A percentile compares a stretch with the other conserved stretches of the same genome.
These are phyloP conservation scores for Drosophila nigricruria DNA, from an alignment of 2,888 invertebrate genomes.

Conservation along the genomic window DNA sequence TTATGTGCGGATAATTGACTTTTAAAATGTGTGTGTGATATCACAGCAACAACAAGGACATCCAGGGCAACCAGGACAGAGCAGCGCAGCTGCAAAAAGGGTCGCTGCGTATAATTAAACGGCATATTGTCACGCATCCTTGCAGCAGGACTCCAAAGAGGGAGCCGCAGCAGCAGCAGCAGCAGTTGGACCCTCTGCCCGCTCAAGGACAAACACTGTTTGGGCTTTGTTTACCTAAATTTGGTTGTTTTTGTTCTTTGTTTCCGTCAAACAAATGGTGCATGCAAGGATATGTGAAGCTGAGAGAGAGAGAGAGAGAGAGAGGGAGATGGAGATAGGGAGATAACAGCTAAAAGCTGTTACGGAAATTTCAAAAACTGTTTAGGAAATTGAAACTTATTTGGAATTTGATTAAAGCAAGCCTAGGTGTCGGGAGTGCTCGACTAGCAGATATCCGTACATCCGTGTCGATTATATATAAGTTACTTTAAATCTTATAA, in stretches of 20 bases:
- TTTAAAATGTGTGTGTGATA: slow-evolving; percentile 80
- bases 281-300: slow-evolving; percentile 20
- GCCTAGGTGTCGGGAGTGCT: accelerated
- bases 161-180: background rate
- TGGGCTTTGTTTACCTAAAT: slow-evolving; percentile 39
- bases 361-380: slow-evolving; percentile 3
- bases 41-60: slow-evolving; percentile 67
- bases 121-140: slow-evolving; percentile 77
- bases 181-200: slow-evolving; percentile 13
- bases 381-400: slow-evolving; percentile 7
- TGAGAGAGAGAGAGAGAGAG: background rate
- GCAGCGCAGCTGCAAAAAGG: slow-evolving; percentile 50
- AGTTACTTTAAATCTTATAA: too few relatives aligned
- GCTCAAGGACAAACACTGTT: slow-evolving; percentile 44
- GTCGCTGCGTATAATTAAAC: slow-evolving; percentile 78
- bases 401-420: slow-evolving; percentile 22
- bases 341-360: background rate
- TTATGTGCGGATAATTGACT: slow-evolving; percentile 81
- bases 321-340: too few relatives aligned
- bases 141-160: slow-evolving; percentile 40
- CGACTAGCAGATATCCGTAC: background rate
- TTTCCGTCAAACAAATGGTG: slow-evolving; percentile 29
- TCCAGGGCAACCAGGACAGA: slow-evolving; percentile 21
- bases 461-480: too few relatives aligned
- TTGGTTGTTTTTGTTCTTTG: slow-evolving; percentile 30